phyloP scores from a whole-genome alignment of 2,113 vertebrate genomes.

The Amia ocellicauda region DNA sequence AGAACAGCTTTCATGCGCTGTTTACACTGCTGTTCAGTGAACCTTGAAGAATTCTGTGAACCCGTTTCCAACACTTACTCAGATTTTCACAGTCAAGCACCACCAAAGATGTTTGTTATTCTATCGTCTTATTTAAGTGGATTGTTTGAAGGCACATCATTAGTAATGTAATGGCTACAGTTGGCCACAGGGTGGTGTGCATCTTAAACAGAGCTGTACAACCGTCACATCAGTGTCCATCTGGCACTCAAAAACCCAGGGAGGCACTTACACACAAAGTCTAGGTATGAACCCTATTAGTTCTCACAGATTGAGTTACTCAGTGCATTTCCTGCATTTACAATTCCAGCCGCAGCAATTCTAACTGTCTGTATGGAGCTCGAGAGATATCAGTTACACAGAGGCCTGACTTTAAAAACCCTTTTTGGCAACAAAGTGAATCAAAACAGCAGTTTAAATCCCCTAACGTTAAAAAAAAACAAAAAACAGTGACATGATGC shows the following conservation, averaged over 20 bases:
- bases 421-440: background rate
- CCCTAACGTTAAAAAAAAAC: slow-evolving; percentile 7
- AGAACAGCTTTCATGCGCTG: background rate
- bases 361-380: background rate
- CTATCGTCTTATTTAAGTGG: background rate
- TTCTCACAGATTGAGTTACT: slow-evolving; percentile 11
- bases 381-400: background rate
- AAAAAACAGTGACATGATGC: slow-evolving; percentile 10
- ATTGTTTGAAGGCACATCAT: background rate
- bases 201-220: background rate
- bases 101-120: too few relatives aligned
- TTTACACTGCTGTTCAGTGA: too few relatives aligned
- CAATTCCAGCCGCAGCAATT: background rate
- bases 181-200: slow-evolving; percentile 18
- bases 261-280: background rate
- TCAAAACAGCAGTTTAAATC: background rate
- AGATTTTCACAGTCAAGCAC: too few relatives aligned
- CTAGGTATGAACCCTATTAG: background rate
- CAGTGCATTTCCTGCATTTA: slow-evolving; percentile 5
- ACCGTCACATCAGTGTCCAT: background rate
- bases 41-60: too few relatives aligned
- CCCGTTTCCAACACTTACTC: too few relatives aligned
- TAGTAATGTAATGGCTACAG: background rate
- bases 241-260: slow-evolving; percentile 2
- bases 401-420: background rate